These are phyloP conservation scores for Lycia hirtaria DNA, from an alignment of 2,888 invertebrate genomes.

Conservation along the genomic window DNA sequence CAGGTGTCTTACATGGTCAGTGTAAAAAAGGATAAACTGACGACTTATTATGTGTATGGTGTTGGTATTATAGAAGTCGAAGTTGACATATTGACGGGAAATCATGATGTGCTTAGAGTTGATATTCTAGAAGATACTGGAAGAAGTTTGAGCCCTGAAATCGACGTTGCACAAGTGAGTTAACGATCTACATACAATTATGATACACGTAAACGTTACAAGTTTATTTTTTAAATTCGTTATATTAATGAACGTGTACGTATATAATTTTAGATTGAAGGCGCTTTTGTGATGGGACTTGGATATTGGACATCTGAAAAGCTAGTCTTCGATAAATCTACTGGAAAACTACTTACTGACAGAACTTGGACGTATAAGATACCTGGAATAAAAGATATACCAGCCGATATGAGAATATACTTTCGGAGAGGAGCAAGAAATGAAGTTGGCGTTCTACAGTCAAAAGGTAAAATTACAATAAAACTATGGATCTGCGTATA, in stretches of 20 bases:
- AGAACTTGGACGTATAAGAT: constrained; percentile 94
- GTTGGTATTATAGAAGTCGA: constrained; percentile 89
- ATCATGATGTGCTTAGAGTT: constrained; percentile 87
- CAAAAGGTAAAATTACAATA: constrained; percentile 87
- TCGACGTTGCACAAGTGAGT: constrained; percentile 89
- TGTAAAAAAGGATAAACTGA: constrained; percentile 70
- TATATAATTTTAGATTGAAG: constrained; percentile 88
- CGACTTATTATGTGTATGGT: constrained; percentile 87
- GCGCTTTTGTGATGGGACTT: constrained; percentile 91
- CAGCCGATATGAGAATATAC: constrained; percentile 90
- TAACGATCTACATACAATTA: too few species aligned
- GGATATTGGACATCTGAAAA: constrained; percentile 93
- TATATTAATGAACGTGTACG: too few species aligned
- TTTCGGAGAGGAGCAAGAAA: constrained; percentile 88
- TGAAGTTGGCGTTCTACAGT: constrained; percentile 88
- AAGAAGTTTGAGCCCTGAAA: constrained; percentile 88
- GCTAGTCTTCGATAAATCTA: constrained; percentile 85
- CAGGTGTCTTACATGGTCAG: constrained; percentile 86
- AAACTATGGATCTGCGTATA: too few species aligned
- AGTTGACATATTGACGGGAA: constrained; percentile 92
- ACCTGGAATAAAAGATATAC: constrained; percentile 92
- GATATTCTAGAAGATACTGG: constrained; percentile 91
- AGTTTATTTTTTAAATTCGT: too few species aligned
- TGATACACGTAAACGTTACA: neutral
- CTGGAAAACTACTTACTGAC: constrained; percentile 89